Percentiles rank a stretch among this genome's conserved stretches.
Conservation (phyloP, 1,140 invertebrate genomes). For the Carposina sasakii region DNA sequence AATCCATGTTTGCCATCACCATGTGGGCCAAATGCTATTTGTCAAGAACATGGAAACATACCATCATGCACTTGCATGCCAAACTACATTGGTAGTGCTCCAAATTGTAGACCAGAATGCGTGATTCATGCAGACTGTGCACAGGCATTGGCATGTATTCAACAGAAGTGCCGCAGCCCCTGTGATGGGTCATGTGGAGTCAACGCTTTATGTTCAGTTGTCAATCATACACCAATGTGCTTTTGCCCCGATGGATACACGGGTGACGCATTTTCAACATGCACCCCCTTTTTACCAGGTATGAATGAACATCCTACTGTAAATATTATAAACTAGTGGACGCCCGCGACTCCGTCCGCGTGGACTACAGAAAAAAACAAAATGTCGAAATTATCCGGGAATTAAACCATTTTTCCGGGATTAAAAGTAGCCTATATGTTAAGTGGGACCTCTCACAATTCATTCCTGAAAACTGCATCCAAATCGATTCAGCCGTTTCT, state of each 20-base stretch:
- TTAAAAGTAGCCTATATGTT: no score
- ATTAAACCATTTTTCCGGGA: no score
- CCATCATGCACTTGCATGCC: conserved; percentile 80
- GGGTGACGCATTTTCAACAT: conserved; percentile 80
- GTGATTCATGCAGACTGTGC: conserved; percentile 81
- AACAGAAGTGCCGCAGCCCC: conserved; percentile 81
- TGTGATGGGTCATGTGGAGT: conserved; percentile 81
- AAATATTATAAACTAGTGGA: no score
- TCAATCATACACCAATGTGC: conserved; percentile 83
- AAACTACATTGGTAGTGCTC: conserved; percentile 80
- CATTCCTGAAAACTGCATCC: no score
- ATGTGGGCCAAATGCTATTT: conserved; percentile 81
- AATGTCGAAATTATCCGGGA: no score
- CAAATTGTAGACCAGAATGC: conserved; percentile 83
- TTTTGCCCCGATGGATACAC: conserved; percentile 79
- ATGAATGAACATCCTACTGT: conserved; percentile 19
- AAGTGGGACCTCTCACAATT: no score
- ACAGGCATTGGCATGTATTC: conserved; percentile 78
- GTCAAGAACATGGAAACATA: conserved; percentile 75
- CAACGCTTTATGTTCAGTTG: conserved; percentile 79
- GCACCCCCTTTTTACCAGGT: conserved; percentile 68
- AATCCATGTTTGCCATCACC: conserved; percentile 84
- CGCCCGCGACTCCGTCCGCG: no score
- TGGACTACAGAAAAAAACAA: no score
- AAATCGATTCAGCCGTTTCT: no score